These are phyloP conservation scores for Tapirus indicus DNA, from an alignment of 2,797 vertebrate genomes.

Conservation along the genomic window DNA sequence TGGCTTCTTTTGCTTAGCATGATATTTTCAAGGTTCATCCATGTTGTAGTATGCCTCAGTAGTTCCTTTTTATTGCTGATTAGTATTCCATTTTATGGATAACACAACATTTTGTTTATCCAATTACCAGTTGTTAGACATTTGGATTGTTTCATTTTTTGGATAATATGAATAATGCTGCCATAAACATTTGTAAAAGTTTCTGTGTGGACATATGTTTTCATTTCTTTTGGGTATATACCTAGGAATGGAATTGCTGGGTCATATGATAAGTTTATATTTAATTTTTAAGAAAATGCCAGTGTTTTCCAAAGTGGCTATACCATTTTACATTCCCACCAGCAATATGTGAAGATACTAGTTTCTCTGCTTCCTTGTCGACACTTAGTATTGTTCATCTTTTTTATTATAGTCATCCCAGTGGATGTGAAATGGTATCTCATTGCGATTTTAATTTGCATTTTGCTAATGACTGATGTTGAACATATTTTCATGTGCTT, in stretches of 20 bases:
- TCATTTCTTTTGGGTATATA: neutral
- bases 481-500: neutral
- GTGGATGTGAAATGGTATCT: neutral
- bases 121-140: neutral
- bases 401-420: neutral
- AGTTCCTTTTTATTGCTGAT: neutral
- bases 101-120: neutral
- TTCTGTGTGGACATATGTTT: neutral
- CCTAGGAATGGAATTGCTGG: neutral
- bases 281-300: slow-evolving; percentile 16
- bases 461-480: neutral
- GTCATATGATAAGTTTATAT: neutral
- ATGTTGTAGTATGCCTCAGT: neutral
- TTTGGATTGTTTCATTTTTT: neutral
- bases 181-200: neutral
- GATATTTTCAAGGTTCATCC: neutral
- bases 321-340: neutral
- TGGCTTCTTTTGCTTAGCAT: neutral
- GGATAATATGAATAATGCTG: neutral
- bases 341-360: neutral
- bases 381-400: neutral
- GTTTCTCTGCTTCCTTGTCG: neutral
- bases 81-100: neutral
- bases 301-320: neutral
- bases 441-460: neutral